These are phyloP conservation scores for Macrobrachium nipponense DNA, from an alignment of 1,140 invertebrate species.

Conservation along the genomic window DNA sequence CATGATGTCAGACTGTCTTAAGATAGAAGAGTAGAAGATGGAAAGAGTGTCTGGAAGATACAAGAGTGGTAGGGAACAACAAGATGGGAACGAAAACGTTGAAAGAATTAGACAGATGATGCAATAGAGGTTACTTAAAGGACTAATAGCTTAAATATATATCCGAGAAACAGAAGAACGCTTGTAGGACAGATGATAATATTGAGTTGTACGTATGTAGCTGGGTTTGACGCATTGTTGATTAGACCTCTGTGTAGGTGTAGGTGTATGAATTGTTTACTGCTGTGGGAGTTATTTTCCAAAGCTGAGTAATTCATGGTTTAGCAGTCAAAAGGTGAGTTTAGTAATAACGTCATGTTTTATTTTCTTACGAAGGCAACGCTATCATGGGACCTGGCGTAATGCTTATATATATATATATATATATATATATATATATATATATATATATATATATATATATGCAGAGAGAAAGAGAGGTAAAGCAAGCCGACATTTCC, in stretches of 20 bases:
- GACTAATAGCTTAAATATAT: too few species aligned
- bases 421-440: conserved; percentile 19
- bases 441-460: conserved; percentile 20
- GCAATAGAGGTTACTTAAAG: too few species aligned
- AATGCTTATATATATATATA: conserved; percentile 5
- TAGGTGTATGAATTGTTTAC: too few species aligned
- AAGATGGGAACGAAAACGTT: too few species aligned
- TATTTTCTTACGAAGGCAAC: neutral
- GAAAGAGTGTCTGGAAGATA: too few species aligned
- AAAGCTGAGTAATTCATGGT: neutral
- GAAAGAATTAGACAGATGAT: too few species aligned
- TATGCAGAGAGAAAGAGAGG: too few species aligned
- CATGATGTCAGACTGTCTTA: too few species aligned
- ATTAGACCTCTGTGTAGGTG: neutral
- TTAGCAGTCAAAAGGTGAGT: neutral
- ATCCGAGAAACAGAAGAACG: too few species aligned
- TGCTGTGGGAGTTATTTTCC: conserved; percentile 13
- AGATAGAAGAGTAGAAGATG: too few species aligned
- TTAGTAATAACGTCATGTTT: neutral
- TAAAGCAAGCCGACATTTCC: too few species aligned
- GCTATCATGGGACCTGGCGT: neutral
- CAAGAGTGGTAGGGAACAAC: too few species aligned
- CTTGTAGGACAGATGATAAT: neutral
- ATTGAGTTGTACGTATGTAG: conserved; percentile 20
- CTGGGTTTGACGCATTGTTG: neutral